These are phyloP conservation scores for Peucedramus taeniatus DNA, from an alignment of 2,113 vertebrate genomes.

Conservation along the genomic window DNA sequence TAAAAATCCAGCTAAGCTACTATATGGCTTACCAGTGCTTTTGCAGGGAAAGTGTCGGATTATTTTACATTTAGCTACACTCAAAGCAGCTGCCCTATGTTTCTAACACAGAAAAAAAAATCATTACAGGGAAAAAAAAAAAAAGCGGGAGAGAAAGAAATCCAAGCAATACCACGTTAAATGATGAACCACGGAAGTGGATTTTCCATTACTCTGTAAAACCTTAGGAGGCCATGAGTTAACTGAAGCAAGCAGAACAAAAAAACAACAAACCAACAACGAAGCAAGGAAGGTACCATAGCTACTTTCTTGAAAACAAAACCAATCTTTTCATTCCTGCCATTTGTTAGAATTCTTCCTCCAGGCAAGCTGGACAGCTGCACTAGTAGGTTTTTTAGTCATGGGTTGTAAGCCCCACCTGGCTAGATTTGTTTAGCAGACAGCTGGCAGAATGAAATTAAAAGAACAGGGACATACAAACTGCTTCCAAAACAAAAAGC, in stretches of 20 bases:
- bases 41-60: constrained; percentile 32
- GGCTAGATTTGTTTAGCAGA: constrained; percentile 86
- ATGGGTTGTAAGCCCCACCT: constrained; percentile 86
- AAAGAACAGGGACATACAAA: constrained; percentile 77
- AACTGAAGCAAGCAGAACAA: constrained; percentile 53
- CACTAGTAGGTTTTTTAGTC: constrained; percentile 84
- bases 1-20: constrained; percentile 68
- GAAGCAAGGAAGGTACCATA: constrained; percentile 74
- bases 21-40: constrained; percentile 53
- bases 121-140: neutral
- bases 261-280: neutral
- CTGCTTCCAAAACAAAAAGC: constrained; percentile 76
- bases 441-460: constrained; percentile 86
- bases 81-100: constrained; percentile 22
- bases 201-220: constrained; percentile 59
- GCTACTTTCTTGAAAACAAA: constrained; percentile 82
- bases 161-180: neutral
- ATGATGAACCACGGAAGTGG: constrained; percentile 32
- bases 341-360: constrained; percentile 85
- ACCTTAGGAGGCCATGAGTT: constrained; percentile 68
- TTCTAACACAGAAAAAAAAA: constrained; percentile 43
- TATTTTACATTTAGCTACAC: constrained; percentile 64
- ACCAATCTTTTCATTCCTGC: constrained; percentile 77
- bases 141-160: neutral
- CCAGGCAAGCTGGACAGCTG: constrained; percentile 84